These are phyloP conservation scores for Irena cyanogastra DNA, from an alignment of 2,113 vertebrate species.

Conservation along the genomic window DNA sequence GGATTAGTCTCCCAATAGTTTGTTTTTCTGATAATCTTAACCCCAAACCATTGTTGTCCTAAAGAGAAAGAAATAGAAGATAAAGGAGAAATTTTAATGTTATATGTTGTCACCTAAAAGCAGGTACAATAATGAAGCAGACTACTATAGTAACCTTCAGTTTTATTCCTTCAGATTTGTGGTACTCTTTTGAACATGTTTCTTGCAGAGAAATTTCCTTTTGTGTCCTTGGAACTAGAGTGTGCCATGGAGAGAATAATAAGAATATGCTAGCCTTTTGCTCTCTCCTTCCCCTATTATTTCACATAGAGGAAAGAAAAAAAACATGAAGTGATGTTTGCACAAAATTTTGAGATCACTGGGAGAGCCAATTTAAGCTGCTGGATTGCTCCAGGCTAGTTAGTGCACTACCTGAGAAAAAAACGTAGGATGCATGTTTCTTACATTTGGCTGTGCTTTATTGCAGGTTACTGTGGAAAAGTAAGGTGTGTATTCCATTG, in stretches of 20 bases:
- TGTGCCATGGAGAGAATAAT: fast-evolving
- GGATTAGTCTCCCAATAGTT: neutral
- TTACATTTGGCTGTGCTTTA: neutral
- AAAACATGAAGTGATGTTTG: neutral
- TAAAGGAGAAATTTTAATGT: neutral
- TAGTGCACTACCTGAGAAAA: neutral
- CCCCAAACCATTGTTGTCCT: neutral
- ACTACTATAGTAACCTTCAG: neutral
- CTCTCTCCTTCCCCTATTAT: neutral
- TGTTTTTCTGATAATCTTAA: neutral
- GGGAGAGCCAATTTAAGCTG: neutral
- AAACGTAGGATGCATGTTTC: fast-evolving
- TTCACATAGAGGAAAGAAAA: neutral
- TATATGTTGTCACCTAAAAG: neutral
- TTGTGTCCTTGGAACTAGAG: neutral
- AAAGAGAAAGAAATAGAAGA: neutral
- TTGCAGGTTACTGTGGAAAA: neutral
- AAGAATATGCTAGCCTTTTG: neutral
- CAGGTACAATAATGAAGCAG: neutral
- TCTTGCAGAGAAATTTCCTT: neutral
- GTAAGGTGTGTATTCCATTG: neutral
- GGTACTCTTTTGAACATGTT: neutral
- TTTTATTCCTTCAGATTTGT: neutral
- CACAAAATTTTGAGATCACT: neutral
- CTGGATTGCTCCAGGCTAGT: neutral